Base-by-base conservation (phyloP, 2,888 invertebrate genomes). In the Drosophila histrio region DNA sequence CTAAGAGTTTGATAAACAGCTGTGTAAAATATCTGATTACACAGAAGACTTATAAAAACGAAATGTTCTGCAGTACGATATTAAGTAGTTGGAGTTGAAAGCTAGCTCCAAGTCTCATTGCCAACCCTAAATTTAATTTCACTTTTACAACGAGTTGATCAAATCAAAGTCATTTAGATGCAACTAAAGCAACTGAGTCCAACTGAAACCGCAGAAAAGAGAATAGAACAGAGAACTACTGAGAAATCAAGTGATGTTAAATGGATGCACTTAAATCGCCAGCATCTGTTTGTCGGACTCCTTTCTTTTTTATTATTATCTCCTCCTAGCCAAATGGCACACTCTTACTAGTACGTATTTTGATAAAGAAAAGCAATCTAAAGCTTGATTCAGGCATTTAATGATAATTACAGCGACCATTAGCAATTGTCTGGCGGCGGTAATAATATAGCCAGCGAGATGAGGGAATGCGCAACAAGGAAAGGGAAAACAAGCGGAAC, bases 361-460 rank as follows among this genome's bases (percentile, higher is more conserved):
- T 39, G 53, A 41, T 53, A 53, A 53, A 53, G 41, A 30, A 64
- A 62, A 50, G 50, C 54, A 56, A 66, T 64, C 26, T 58, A 70
- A 57, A 60, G 67, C 64, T 68, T 69, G 76, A 78, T 62, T 61
- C 77, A 56, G 58, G 62, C 77, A 62, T 78, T 78, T 79, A 79
- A 78, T 76, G 77, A 76, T 78, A 78, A 78, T 78, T 78, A 78
- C 77, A 76, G 66, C 61, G 64, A 76, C 77, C 79, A 79, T 78
- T 79, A 78, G 72, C 79, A 78, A 72, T 78, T 76, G 77, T 78
- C 77, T 79, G 77, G 58, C 64, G 79, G 79, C 72, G 69, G 79
- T 79, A 78, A 76, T 76, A 79, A 76, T 66, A 76, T 49, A 67
- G 76, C 47, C 52, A 50, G 52, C 56, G n/a, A 53, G 49, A 26